These are phyloP conservation scores for Andrena camellia DNA, from an alignment of 2,888 invertebrate genomes.

Conservation along the genomic window DNA sequence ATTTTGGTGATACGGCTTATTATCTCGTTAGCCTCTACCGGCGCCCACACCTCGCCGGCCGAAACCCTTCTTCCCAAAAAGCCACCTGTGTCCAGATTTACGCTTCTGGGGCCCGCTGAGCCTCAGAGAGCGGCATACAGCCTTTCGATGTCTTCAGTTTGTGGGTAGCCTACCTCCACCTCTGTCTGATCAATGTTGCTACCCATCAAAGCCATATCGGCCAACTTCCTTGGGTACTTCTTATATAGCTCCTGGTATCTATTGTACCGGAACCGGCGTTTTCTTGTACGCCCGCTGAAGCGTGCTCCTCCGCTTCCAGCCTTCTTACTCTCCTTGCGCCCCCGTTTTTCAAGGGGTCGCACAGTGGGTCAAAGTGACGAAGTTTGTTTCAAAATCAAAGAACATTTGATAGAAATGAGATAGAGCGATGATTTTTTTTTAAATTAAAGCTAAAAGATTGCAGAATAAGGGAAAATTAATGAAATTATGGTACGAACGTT, in stretches of 20 bases:
- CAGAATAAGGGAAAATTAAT: too few species aligned
- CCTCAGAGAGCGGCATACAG: constrained; percentile 75
- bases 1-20: constrained; percentile 54
- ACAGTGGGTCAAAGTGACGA: too few species aligned
- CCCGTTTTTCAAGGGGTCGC: too few species aligned
- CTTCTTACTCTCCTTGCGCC: accelerated
- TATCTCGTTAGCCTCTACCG: constrained; percentile 42
- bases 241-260: constrained; percentile 76
- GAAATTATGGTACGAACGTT: too few species aligned
- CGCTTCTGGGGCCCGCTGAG: background rate
- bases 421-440: too few species aligned
- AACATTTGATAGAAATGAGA: too few species aligned
- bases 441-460: too few species aligned
- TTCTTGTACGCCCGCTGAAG: background rate
- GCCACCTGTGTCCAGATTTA: constrained; percentile 10
- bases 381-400: too few species aligned
- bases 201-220: constrained; percentile 44
- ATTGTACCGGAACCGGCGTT: constrained; percentile 60
- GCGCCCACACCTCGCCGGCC: background rate
- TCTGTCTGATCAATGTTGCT: too few species aligned
- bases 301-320: background rate
- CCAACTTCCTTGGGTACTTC: constrained; percentile 73
- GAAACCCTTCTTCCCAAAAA: accelerated
- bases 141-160: constrained; percentile 40
- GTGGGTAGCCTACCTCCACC: background rate